Base-by-base conservation (phyloP, 2,797 vertebrate species). In the Siniperca scherzeri region DNA sequence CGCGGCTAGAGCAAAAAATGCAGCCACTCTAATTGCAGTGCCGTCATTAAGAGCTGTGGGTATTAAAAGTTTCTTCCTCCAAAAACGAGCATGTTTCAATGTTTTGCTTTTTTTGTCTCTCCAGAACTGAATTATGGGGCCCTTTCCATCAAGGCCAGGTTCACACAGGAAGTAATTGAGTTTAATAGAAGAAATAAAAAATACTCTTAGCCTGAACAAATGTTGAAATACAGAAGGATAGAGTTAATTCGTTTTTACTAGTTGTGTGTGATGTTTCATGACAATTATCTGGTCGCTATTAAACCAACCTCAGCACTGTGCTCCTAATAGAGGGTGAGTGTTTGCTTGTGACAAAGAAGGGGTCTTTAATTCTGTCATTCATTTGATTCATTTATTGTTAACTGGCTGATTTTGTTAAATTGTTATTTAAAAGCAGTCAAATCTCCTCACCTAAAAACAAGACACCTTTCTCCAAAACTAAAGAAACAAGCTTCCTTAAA, bases 61-160 rank as follows among this genome's bases (percentile, higher is more conserved):
- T 94, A 95, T 94, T 96, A 95, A 95, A 96, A 95, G 93, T 96
- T 95, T 94, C 94, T 96, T 96, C 94, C 95, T 95, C 92, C 92
- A 92, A 92, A 92, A 93, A 91, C 85, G 80, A 91, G 91, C 90
- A 84, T 89, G 87, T 90, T 93, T 92, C 91, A 94, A 91, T 91
- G 93, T 93, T 92, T 90, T 92, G 79, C 90, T 69, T 73, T 30
- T 42, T 70, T 5, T 56, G 7, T 44, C 64, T 78, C 80, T 80
- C 72, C 77, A 79, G 48, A 83, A 81, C 83, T 88, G 87, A 89
- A 89, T 91, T 91, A 91, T 81, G 78, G 84, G 86, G 68, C 87
- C 67, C 78, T 83, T 81, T 93, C 84, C 80, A 69, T 93, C 85
- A 85, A 82, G 89, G 86, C 90, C 91, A 90, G 81, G 80, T 90